Evolutionary conservation across 1,140 invertebrate species (phyloP), one percentile per base, ranked within the genome.

Genomic region (Frieseomelitta varia): DNA sequence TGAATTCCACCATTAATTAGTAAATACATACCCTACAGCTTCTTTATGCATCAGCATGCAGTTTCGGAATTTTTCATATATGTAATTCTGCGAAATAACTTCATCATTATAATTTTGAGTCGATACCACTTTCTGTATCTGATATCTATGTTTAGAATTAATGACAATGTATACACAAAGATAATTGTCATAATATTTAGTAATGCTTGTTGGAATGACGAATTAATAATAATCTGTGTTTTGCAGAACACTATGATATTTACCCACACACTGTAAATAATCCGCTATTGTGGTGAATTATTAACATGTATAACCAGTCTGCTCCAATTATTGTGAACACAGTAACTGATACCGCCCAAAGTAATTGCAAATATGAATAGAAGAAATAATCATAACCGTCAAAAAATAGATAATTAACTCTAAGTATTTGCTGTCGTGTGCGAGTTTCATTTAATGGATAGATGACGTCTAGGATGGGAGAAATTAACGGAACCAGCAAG

Each of bases 61-160:
- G 6, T 51, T 17, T 11, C 4, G 27, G 2, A 71, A n/a, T 4
- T 34, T n/a, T 34, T 67, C 12, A 24, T 78, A n/a, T 0, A 1
- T 14, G 15, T 73, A 6, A 30, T 30, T 30, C 2, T 55, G 3
- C 0, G n/a, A 39, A 12, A 27, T 0, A 19, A 0, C 0, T 17
- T 0, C 0, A 0, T 1, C 3, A 11, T 1, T 21, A n/a, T 27
- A 0, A 8, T 51, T 51, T 2, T 0, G 0, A 51, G 3, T 17
- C 0, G 1, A 1, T 17, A 53, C 34, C 10, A 21, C 12, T 58
- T 75, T 58, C 11, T 56, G 8, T 0, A 75, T 1, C 14, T 30
- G 19, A 11, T 75, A 15, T 8, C 73, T 75, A 15, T 1, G 4
- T 14, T 24, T 39, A 69, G 4, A 47, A n/a, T 47, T 69, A 34